Percentiles rank a stretch among this genome's conserved stretches.
phyloP scores from a whole-genome alignment of 2,888 invertebrate species.

The Rhodophaea formosa region DNA sequence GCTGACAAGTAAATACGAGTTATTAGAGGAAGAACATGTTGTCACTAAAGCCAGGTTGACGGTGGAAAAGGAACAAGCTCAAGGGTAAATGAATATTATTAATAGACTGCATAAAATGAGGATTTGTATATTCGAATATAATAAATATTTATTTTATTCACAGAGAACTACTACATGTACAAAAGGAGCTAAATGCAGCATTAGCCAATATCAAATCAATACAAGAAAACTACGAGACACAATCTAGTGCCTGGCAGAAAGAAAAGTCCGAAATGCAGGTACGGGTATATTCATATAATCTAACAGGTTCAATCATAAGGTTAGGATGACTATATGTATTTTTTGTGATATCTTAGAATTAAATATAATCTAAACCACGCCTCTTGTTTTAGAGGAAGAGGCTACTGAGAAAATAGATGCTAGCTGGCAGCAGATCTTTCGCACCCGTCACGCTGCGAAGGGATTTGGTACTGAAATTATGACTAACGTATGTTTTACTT shows the following conservation, averaged over 20 bases:
- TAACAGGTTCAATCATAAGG: too few relatives aligned
- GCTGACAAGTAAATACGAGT: slow-evolving; percentile 90
- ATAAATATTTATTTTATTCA: slow-evolving; percentile 31
- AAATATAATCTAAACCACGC: too few relatives aligned
- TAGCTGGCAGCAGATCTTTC: too few relatives aligned
- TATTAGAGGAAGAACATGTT: slow-evolving; percentile 91
- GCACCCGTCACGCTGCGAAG: too few relatives aligned
- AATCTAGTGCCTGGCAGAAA: slow-evolving; percentile 86
- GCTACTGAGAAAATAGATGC: not conserved
- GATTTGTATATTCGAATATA: not conserved
- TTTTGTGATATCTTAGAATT: too few relatives aligned
- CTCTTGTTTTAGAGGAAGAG: not conserved
- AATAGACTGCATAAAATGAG: not conserved
- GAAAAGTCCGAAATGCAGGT: slow-evolving; percentile 87
- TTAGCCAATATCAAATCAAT: slow-evolving; percentile 84
- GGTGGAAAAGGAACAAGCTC: slow-evolving; percentile 89
- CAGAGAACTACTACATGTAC: slow-evolving; percentile 83
- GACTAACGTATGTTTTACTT: slow-evolving; percentile 8
- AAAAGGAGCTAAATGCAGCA: slow-evolving; percentile 82
- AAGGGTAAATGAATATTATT: slow-evolving; percentile 72
- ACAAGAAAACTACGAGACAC: slow-evolving; percentile 83
- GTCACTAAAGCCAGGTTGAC: slow-evolving; percentile 90
- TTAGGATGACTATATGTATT: too few relatives aligned
- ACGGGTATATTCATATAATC: slow-evolving; percentile 72
- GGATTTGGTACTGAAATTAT: too few relatives aligned